Evolutionary conservation across 2,797 vertebrate genomes (phyloP), one percentile per base, ranked within the genome.

Genomic region (Astyanax mexicanus): DNA sequence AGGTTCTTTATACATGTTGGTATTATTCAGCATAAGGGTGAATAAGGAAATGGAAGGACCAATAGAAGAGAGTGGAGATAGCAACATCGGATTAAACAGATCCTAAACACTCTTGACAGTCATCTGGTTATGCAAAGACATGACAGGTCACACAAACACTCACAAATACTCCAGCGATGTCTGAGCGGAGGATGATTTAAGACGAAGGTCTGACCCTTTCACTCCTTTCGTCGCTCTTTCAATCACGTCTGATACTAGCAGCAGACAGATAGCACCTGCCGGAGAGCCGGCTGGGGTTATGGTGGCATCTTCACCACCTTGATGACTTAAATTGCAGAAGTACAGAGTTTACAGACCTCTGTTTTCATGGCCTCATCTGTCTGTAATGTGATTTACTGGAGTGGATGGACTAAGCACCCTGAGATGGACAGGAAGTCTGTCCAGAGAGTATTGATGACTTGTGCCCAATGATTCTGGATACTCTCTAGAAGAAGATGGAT

Each of bases 141-240:
- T 45, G 19, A 55, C 37, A 7, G 3, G 40, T 45, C 55, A 44
- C 37, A 35, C 62, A 67, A 55, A 66, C 40, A 75, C 23, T 58
- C 71, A 21, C 49, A 19, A 42, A 65, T 15, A 61, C 32, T 32
- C 29, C 72, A 66, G 10, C 38, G 49, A 25, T 42, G 70, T 44
- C 76, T 35, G 17, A 6, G 45, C 51, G 51, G 32, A 44, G 77
- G 44, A 72, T 69, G 70, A 78, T 80, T 77, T 70, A 79, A 76
- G 61, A 77, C 49, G 25, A 65, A 65, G 21, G 37, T 40, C 67
- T 73, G 67, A 75, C 38, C 62, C 52, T 40, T 54, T 72, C 80
- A 17, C 47, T 58, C 67, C 29, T n/a, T 12, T 54, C 4, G 17
- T 75, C 61, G 61, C 52, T 44, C 21, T 66, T 44, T 74, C 55